These are phyloP conservation scores for Bos javanicus DNA, from an alignment of 2,113 vertebrate genomes.

Conservation along the genomic window DNA sequence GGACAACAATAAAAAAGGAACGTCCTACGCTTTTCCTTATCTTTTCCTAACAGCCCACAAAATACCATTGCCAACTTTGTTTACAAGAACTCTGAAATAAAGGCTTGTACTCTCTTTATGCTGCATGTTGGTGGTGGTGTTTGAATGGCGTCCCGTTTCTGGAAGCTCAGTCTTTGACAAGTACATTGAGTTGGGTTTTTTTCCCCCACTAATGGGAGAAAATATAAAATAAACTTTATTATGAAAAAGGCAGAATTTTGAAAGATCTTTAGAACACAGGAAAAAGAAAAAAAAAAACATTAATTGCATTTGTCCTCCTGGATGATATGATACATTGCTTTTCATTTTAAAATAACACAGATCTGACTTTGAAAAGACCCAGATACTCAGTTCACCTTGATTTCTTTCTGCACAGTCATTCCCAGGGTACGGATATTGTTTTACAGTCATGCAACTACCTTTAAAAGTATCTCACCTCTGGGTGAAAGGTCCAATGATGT, in stretches of 20 bases:
- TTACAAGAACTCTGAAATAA: slow-evolving; percentile 9
- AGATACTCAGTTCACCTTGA: neutral
- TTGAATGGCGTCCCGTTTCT: neutral
- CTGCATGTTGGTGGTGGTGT: neutral
- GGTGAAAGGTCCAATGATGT: neutral
- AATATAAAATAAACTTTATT: neutral
- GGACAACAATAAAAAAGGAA: neutral
- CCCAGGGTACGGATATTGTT: neutral
- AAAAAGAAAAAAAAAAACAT: neutral
- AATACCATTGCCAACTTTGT: slow-evolving; percentile 14
- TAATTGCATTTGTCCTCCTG: neutral
- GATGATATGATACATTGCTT: neutral
- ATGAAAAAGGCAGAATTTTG: neutral
- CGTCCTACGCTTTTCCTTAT: neutral
- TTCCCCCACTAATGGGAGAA: slow-evolving; percentile 16
- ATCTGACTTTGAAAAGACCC: neutral
- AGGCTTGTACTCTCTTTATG: neutral
- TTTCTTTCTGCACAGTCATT: slow-evolving; percentile 1
- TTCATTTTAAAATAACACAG: neutral
- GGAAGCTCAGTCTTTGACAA: neutral
- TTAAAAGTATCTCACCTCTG: neutral
- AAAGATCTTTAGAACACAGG: neutral
- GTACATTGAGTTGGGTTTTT: neutral
- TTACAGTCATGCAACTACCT: neutral
- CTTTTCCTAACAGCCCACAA: slow-evolving; percentile 31